phyloP scores from a whole-genome alignment of 2,113 vertebrate genomes.

The Rhea pennata region DNA sequence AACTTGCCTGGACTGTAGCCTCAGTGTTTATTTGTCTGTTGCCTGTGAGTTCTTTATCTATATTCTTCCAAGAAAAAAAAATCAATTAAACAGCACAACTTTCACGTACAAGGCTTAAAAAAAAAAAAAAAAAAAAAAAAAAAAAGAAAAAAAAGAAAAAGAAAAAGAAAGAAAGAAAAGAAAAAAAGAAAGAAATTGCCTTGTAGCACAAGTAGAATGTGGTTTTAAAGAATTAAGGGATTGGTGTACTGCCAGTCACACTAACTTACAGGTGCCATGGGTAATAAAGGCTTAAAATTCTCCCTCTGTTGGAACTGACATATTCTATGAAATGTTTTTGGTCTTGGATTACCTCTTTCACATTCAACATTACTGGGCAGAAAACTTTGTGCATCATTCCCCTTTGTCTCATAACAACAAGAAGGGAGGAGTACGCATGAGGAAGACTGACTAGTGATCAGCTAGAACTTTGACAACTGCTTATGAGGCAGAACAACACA shows the following conservation, averaged over 20 bases:
- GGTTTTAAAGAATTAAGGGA: background rate
- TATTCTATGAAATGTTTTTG: background rate
- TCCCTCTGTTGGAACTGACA: background rate
- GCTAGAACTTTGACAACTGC: background rate
- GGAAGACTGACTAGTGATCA: background rate
- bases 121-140: background rate
- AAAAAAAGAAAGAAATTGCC: background rate
- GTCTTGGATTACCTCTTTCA: background rate
- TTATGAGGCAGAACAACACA: background rate
- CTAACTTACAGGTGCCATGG: background rate
- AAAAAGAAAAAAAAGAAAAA: background rate
- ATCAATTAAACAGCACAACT: background rate
- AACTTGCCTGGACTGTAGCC: background rate
- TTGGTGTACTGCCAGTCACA: background rate
- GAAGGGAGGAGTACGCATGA: rapidly evolving
- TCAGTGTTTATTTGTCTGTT: constrained; percentile 18
- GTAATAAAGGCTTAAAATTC: background rate
- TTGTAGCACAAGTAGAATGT: background rate
- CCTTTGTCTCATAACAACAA: background rate
- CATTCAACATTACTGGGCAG: background rate
- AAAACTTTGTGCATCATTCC: background rate
- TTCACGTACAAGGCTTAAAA: background rate
- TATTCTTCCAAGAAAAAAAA: background rate
- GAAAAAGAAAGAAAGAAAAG: background rate
- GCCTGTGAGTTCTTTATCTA: background rate